Base-by-base conservation (phyloP, 2,797 vertebrate genomes). In the Dicrostonyx torquatus region DNA sequence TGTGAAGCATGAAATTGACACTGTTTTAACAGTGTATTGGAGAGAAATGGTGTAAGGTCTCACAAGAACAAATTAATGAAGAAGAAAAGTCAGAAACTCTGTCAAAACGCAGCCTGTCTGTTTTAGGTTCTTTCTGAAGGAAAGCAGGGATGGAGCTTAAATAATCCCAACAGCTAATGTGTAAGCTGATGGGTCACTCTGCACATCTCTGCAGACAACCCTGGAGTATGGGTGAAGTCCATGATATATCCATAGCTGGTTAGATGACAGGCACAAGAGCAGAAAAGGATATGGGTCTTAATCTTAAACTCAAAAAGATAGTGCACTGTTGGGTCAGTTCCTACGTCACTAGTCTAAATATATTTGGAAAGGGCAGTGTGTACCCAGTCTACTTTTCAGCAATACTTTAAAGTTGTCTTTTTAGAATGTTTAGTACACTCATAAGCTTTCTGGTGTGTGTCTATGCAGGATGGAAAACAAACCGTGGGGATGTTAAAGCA, bases 1-100 rank as follows among this genome's bases (percentile, higher is more conserved):
- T 84, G 55, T 93, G 94, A 97, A 89, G 85, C 53, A 83, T 75
- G 90, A 97, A 95, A 95, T 20, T 40, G 78, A 77, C 87, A 90
- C 8, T 11, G 80, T 79, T 78, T 93, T 88, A 94, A 88, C 80
- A 64, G 83, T 22, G 29, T 53, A 40, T 31, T 24, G 31, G 55
- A 87, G 22, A 58, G 75, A 90, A 85, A 93, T 6, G 43, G 70
- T 50, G 45, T 17, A 17, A 86, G n/a, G 50, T 77, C 40, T 86
- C 79, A 40, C 14, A 53, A 76, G 90, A 95, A 88, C 12, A 29
- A 62, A 93, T 31, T 66, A 62, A 85, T 14, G 13, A 76, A 75
- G 75, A 76, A 79, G 58, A 80, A 85, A 91, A 70, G 31, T 40
- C 55, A 78, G 78, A 37, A 80, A 73, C 60, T 91, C 86, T 88